phyloP scores from a whole-genome alignment of 2,113 vertebrate species.

The Ursus arctos region DNA sequence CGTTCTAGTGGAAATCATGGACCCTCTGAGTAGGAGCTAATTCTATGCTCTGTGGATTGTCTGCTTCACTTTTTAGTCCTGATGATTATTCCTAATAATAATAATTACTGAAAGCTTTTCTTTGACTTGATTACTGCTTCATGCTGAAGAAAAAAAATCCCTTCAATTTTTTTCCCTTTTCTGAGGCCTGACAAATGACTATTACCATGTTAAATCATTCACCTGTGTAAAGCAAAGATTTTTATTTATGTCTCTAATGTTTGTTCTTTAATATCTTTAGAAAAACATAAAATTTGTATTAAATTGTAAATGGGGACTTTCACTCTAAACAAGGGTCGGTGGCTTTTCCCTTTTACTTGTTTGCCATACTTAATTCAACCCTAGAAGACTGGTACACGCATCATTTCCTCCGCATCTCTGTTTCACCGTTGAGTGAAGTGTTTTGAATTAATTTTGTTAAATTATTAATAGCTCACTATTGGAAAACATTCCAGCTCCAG shows the following conservation, averaged over 20 bases:
- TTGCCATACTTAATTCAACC: constrained; percentile 86
- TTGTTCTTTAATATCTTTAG: constrained; percentile 81
- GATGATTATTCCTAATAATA: constrained; percentile 73
- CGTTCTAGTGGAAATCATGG: constrained; percentile 2
- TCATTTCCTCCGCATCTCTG: constrained; percentile 83
- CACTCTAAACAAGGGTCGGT: constrained; percentile 75
- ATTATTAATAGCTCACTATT: constrained; percentile 89
- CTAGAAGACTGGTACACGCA: constrained; percentile 79
- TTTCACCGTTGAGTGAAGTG: constrained; percentile 85
- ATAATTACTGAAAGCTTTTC: constrained; percentile 76
- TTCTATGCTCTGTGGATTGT: constrained; percentile 56
- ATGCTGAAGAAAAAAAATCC: constrained; percentile 69
- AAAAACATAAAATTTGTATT: constrained; percentile 81
- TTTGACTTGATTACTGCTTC: constrained; percentile 81
- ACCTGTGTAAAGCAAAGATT: constrained; percentile 76
- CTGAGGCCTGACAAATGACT: constrained; percentile 76
- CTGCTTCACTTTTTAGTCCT: constrained; percentile 49
- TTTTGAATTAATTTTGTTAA: constrained; percentile 90
- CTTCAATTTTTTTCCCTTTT: constrained; percentile 81
- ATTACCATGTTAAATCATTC: constrained; percentile 82
- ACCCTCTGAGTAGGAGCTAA: constrained; percentile 46
- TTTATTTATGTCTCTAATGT: constrained; percentile 83
- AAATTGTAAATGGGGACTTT: constrained; percentile 83
- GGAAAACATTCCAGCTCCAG: constrained; percentile 84
- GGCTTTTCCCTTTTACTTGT: constrained; percentile 83